Percentiles rank a stretch among this genome's conserved stretches.
These are phyloP conservation scores for Parauchenoglanis punctatus DNA, from an alignment of 2,797 vertebrate genomes.

Conservation along the genomic window DNA sequence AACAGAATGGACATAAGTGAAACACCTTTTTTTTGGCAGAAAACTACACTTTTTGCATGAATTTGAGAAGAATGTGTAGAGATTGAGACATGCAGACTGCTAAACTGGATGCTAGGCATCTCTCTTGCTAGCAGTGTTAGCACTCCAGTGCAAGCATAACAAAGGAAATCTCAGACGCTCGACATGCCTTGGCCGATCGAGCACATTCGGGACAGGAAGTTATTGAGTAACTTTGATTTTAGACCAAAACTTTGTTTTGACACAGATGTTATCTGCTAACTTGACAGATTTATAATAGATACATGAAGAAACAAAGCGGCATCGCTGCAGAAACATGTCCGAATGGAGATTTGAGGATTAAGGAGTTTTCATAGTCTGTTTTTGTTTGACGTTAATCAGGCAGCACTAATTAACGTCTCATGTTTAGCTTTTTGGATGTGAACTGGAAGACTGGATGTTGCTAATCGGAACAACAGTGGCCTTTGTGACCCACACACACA, in stretches of 20 bases:
- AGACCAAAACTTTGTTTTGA: background rate
- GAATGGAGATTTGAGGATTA: background rate
- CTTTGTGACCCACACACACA: constrained; percentile 15
- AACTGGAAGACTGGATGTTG: background rate
- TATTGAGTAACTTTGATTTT: background rate
- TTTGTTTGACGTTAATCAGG: constrained; percentile 3
- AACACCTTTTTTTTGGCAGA: background rate
- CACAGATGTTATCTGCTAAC: background rate
- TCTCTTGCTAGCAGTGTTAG: background rate
- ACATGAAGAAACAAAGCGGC: background rate
- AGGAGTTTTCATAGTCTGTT: background rate
- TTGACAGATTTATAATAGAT: background rate
- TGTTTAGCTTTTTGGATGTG: constrained; percentile 25
- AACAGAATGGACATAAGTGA: background rate
- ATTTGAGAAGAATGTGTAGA: background rate
- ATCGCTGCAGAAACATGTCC: background rate
- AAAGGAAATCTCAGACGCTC: background rate
- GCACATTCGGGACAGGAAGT: background rate
- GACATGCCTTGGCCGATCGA: background rate
- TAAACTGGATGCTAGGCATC: background rate
- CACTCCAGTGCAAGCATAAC: background rate
- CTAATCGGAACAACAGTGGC: constrained; percentile 19
- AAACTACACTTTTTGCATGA: too few species aligned
- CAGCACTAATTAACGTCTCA: background rate
- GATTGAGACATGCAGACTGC: background rate